Conservation (phyloP, 2,113 vertebrate genomes). For the Serilophus lunatus region DNA sequence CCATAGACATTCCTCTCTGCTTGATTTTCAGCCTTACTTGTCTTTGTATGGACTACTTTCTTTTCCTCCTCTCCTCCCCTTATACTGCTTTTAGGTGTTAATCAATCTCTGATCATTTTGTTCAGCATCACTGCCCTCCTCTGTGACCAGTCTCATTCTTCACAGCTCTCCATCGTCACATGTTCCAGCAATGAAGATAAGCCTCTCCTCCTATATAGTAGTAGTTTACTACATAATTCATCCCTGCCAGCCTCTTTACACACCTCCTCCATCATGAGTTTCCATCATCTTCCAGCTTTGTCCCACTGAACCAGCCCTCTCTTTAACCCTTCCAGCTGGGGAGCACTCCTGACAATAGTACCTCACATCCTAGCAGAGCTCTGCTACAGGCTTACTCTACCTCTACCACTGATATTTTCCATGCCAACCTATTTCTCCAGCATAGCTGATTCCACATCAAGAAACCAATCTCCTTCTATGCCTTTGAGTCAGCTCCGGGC, state of each 20-base stretch:
- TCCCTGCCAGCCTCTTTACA: not conserved
- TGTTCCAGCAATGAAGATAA: not conserved
- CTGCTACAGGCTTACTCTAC: not conserved
- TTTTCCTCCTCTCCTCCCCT: not conserved
- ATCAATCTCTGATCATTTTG: not conserved
- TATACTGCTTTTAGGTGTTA: not conserved
- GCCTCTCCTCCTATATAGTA: not conserved
- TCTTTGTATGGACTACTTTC: not conserved
- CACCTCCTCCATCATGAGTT: not conserved
- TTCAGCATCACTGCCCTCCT: not conserved
- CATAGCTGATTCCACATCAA: fast-evolving
- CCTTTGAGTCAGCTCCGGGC: not conserved
- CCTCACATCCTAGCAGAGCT: not conserved
- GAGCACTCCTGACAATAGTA: not conserved
- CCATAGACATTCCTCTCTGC: not conserved
- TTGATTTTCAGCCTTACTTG: not conserved
- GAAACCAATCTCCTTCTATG: not conserved
- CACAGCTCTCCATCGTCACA: not conserved
- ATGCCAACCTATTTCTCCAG: not conserved
- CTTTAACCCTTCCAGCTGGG: not conserved
- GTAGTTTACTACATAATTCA: not conserved
- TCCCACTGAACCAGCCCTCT: not conserved
- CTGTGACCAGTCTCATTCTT: not conserved
- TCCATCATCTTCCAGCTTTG: not conserved
- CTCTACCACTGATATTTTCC: not conserved